These are phyloP conservation scores for Candidula unifasciata DNA, from an alignment of 2,888 invertebrate genomes.

Conservation along the genomic window DNA sequence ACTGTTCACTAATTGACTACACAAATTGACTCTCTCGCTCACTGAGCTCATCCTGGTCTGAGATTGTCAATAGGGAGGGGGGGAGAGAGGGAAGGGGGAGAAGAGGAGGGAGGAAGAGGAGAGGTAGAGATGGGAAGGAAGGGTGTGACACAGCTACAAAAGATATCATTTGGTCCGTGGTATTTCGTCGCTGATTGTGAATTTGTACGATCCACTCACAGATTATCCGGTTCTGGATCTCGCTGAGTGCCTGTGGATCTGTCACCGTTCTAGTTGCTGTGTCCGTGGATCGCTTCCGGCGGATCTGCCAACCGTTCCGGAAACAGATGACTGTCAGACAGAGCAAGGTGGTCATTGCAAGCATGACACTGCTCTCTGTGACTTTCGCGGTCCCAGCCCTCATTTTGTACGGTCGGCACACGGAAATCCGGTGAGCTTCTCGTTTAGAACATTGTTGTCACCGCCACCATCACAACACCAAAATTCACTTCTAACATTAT, in stretches of 20 bases:
- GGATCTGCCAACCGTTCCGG: conserved; percentile 40
- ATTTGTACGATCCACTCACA: not conserved
- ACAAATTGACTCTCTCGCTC: too few relatives aligned
- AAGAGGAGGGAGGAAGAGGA: too few relatives aligned
- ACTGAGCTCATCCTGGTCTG: too few relatives aligned
- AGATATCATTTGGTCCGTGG: not conserved
- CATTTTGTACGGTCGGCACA: conserved; percentile 27
- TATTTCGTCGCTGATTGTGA: not conserved
- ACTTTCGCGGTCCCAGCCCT: conserved; percentile 19
- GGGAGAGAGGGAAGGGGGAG: too few relatives aligned
- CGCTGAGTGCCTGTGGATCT: conserved; percentile 39
- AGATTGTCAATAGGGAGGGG: too few relatives aligned
- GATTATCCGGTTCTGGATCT: conserved; percentile 33
- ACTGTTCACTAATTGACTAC: too few relatives aligned
- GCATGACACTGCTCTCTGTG: not conserved
- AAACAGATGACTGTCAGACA: conserved; percentile 37
- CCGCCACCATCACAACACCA: not conserved
- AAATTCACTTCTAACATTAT: not conserved
- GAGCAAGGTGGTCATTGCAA: not conserved
- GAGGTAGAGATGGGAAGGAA: not conserved
- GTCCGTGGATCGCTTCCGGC: conserved; percentile 44
- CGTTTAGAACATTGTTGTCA: not conserved
- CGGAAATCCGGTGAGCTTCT: conserved; percentile 7
- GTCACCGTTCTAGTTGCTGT: conserved; percentile 29
- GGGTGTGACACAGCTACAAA: not conserved